A percentile compares a stretch with the other conserved stretches of the same genome.
Evolutionary conservation across 2,888 invertebrate species (phyloP).

Genomic region (Lingula anatina): DNA sequence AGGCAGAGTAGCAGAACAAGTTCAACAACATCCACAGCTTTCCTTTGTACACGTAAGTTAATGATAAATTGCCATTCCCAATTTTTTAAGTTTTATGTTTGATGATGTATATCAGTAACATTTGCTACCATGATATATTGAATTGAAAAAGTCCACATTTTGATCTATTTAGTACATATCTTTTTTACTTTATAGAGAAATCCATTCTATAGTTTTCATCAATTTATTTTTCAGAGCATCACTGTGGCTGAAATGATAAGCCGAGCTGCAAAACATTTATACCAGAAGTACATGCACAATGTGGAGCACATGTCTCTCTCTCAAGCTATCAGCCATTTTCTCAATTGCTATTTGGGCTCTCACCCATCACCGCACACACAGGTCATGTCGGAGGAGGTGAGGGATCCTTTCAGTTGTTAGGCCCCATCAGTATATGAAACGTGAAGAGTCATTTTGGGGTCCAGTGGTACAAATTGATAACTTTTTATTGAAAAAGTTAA

Average conservation of each 20-base stretch:
- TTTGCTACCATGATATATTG: no score
- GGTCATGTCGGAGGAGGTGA: constrained; percentile 65
- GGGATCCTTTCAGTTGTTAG: constrained; percentile 5
- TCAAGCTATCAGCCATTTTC: constrained; percentile 87
- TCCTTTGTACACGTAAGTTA: constrained; percentile 65
- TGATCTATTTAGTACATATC: no score
- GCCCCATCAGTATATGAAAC: no score
- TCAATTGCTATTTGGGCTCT: constrained; percentile 88
- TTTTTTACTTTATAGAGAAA: no score
- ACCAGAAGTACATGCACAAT: constrained; percentile 83
- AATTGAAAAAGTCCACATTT: no score
- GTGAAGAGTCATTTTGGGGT: no score
- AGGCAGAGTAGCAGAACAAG: constrained; percentile 79
- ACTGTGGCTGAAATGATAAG: constrained; percentile 84
- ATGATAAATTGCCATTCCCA: no score
- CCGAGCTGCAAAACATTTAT: constrained; percentile 89
- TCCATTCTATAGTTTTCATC: neutral
- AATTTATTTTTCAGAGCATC: constrained; percentile 66
- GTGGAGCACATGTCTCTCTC: constrained; percentile 88
- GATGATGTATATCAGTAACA: no score
- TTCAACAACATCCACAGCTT: constrained; percentile 70
- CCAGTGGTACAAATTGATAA: no score
- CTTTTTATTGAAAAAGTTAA: neutral
- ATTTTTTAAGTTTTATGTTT: no score
- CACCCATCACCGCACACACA: constrained; percentile 67